phyloP scores from a whole-genome alignment of 2,797 vertebrate genomes.

The Ceryle rudis region DNA sequence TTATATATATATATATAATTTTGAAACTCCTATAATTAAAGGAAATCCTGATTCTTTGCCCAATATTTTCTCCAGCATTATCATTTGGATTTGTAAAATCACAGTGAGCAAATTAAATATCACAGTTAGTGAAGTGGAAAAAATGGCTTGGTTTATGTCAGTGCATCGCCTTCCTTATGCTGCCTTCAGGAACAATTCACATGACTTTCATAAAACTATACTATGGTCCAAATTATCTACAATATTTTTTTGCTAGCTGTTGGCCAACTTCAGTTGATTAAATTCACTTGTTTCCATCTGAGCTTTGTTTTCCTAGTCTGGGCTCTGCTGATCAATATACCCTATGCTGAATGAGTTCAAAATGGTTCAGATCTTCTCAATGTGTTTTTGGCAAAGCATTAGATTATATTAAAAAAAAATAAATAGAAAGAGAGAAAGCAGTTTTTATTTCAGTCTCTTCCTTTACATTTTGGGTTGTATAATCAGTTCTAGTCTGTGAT shows the following conservation, averaged over 20 bases:
- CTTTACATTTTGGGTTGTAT: neutral
- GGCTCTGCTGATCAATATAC: neutral
- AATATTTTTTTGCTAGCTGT: neutral
- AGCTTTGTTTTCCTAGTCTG: neutral
- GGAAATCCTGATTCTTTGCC: neutral
- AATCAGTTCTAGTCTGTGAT: neutral
- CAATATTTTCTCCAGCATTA: neutral
- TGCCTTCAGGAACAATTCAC: accelerated
- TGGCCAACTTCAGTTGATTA: neutral
- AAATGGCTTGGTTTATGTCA: neutral
- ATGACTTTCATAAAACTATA: neutral
- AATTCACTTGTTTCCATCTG: neutral
- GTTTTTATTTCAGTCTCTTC: neutral
- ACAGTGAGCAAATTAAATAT: neutral
- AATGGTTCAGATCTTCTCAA: neutral
- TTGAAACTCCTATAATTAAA: constrained; percentile 14
- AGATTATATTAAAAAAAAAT: neutral
- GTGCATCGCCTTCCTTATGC: neutral
- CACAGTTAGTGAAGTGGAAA: neutral
- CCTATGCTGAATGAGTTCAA: neutral
- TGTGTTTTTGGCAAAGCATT: neutral
- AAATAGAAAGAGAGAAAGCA: neutral
- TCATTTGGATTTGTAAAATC: neutral
- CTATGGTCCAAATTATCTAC: neutral
- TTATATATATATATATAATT: neutral